Evolutionary conservation across 2,797 vertebrate species (phyloP).

Genomic region (Antrozous pallidus): DNA sequence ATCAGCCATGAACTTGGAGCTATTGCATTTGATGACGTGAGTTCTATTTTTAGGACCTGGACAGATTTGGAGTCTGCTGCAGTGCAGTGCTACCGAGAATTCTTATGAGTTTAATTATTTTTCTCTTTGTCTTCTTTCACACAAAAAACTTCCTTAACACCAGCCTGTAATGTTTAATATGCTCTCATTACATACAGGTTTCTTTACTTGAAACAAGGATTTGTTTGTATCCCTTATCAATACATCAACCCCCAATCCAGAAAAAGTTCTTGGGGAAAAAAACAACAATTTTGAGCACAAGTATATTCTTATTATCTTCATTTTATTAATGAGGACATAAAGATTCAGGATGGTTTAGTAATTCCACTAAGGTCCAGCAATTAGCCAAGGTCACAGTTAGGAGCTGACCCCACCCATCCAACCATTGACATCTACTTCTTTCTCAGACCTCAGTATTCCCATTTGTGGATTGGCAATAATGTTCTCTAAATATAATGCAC

Average conservation of each 20-base stretch:
- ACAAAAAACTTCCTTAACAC: not conserved
- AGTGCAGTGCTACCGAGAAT: constrained; percentile 35
- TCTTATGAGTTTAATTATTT: constrained; percentile 55
- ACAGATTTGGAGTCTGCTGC: constrained; percentile 56
- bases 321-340: constrained; percentile 28
- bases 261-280: not conserved
- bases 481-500: not conserved
- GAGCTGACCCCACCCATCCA: not conserved
- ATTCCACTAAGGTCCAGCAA: not conserved
- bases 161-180: not conserved
- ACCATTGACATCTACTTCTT: not conserved
- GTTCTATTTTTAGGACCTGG: constrained; percentile 56
- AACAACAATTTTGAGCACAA: not conserved
- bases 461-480: not conserved
- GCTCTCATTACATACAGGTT: not conserved
- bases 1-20: constrained; percentile 15
- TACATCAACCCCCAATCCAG: not conserved
- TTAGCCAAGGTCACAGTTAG: not conserved
- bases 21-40: constrained; percentile 33
- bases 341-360: not conserved
- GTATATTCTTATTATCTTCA: not conserved
- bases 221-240: not conserved
- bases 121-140: constrained; percentile 29
- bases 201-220: not conserved
- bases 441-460: not conserved